A percentile compares a stretch with the other conserved stretches of the same genome.
Conservation (phyloP, 2,888 invertebrate species). For the Holacanthella duospinosa region DNA sequence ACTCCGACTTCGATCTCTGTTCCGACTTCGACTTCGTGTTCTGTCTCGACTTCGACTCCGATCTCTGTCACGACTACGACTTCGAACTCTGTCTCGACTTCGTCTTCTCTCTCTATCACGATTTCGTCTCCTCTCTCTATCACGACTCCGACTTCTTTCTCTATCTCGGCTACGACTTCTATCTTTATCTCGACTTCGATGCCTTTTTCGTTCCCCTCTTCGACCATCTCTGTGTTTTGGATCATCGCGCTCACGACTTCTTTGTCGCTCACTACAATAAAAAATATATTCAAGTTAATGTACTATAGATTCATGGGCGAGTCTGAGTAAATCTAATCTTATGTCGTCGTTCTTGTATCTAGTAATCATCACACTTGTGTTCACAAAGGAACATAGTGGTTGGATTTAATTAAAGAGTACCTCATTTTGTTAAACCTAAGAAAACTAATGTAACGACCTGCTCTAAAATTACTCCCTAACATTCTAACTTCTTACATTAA, state of each 20-base stretch:
- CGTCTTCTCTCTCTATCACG: conserved; percentile 4
- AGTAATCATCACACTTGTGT: no score
- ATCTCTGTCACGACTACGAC: neutral
- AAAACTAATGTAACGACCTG: no score
- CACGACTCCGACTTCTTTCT: neutral
- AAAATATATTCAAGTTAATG: no score
- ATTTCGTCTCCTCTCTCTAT: neutral
- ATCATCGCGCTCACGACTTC: neutral
- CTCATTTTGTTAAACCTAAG: no score
- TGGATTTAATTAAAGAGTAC: no score
- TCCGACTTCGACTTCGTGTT: neutral
- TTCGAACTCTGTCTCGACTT: neutral
- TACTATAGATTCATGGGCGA: no score
- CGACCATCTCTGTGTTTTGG: conserved; percentile 4
- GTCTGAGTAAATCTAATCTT: no score
- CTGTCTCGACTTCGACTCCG: neutral
- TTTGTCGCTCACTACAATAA: no score
- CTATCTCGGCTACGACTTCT: neutral
- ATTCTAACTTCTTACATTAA: no score
- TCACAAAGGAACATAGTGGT: no score
- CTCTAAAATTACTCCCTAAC: no score
- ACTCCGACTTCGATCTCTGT: neutral
- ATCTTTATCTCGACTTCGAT: neutral
- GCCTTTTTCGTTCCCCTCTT: neutral
- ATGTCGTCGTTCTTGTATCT: no score